Evolutionary conservation across 2,888 invertebrate species (phyloP).

Genomic region (Tridacna gigas): DNA sequence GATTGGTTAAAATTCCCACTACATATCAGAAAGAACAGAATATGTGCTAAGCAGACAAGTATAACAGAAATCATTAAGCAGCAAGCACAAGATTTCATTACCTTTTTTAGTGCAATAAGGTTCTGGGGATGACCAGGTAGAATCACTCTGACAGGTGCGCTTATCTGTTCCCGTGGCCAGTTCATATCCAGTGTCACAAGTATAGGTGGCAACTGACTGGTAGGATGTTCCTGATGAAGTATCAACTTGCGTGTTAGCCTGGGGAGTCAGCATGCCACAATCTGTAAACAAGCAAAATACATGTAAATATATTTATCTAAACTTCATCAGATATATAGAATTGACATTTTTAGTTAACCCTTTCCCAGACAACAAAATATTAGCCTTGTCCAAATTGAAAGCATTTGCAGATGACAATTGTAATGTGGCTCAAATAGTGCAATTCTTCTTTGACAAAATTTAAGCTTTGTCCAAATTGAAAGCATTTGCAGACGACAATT

Average conservation of each 20-base stretch:
- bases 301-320: too few species aligned
- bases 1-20: too few species aligned
- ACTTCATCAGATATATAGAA: too few species aligned
- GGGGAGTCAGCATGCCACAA: constrained; percentile 44
- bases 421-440: too few species aligned
- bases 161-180: not conserved
- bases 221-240: constrained; percentile 22
- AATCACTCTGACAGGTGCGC: constrained; percentile 31
- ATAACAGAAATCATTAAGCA: too few species aligned
- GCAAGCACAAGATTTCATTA: not conserved
- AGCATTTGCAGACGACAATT: too few species aligned
- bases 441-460: too few species aligned
- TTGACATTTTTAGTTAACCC: too few species aligned
- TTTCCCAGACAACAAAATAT: not conserved
- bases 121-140: constrained; percentile 31
- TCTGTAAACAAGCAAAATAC: constrained; percentile 37
- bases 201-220: constrained; percentile 21
- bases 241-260: constrained; percentile 13
- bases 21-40: too few species aligned
- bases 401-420: too few species aligned
- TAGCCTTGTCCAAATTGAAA: not conserved
- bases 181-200: constrained; percentile 34
- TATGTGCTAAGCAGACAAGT: too few species aligned
- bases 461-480: too few species aligned
- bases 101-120: constrained; percentile 18